These are phyloP conservation scores for Dryoscopus gambensis DNA, from an alignment of 2,113 vertebrate species.

Conservation along the genomic window DNA sequence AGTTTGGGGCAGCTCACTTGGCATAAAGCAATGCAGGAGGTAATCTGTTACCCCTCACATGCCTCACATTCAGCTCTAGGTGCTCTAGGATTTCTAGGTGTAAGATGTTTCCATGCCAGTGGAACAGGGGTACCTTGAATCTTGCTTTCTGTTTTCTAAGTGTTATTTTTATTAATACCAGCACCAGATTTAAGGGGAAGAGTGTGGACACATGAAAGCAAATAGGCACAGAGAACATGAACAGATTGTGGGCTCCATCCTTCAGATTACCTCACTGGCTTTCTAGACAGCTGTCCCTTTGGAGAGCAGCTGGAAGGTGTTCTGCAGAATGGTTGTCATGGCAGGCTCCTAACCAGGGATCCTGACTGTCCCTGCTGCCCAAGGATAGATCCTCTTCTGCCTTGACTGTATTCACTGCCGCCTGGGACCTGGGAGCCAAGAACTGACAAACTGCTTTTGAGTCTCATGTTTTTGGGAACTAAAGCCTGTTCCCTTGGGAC, in stretches of 20 bases:
- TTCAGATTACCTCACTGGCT: not conserved
- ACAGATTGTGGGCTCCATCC: not conserved
- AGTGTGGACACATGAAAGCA: not conserved
- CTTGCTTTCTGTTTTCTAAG: not conserved
- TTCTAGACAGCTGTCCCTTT: not conserved
- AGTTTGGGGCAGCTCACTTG: not conserved
- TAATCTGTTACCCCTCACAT: not conserved
- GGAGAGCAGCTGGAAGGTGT: not conserved
- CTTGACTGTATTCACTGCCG: not conserved
- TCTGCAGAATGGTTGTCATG: not conserved
- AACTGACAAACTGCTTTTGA: not conserved
- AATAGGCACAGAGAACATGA: not conserved
- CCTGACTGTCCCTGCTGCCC: not conserved
- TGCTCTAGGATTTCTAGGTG: not conserved
- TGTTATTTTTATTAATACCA: not conserved
- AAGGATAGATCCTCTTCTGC: not conserved
- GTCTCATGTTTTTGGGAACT: not conserved
- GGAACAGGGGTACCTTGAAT: not conserved
- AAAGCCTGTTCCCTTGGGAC: not conserved
- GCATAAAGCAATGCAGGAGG: not conserved
- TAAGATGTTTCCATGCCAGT: not conserved
- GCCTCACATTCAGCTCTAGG: not conserved
- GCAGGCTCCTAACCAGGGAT: not conserved
- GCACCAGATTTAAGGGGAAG: not conserved
- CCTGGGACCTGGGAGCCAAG: not conserved